A percentile compares a stretch with the other conserved stretches of the same genome.
These are phyloP conservation scores for Diadegma fenestrale DNA, from an alignment of 2,888 invertebrate species.

Conservation along the genomic window DNA sequence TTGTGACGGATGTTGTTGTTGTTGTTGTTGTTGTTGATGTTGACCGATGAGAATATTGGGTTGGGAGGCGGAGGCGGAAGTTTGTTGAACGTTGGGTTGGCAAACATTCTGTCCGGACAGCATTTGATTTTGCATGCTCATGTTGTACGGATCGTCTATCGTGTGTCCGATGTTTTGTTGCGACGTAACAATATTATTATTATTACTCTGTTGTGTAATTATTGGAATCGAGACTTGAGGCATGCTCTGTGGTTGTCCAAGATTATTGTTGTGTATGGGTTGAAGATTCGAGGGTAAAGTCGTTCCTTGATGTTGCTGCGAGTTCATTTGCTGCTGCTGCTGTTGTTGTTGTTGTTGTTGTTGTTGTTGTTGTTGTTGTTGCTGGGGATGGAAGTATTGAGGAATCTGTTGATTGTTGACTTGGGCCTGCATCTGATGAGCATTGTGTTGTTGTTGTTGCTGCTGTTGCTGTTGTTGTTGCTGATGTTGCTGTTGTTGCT, in stretches of 20 bases:
- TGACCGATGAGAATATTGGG: slow-evolving; percentile 79
- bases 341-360: slow-evolving; percentile 81
- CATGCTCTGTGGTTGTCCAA: slow-evolving; percentile 87
- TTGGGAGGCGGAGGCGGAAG: slow-evolving; percentile 77
- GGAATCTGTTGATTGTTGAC: slow-evolving; percentile 80
- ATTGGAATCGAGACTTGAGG: slow-evolving; percentile 87
- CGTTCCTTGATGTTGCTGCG: slow-evolving; percentile 84
- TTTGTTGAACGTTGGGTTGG: slow-evolving; percentile 76
- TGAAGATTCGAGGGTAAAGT: slow-evolving; percentile 88
- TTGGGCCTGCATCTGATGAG: slow-evolving; percentile 85
- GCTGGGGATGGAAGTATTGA: slow-evolving; percentile 76
- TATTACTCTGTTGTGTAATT: slow-evolving; percentile 85
- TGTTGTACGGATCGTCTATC: slow-evolving; percentile 78
- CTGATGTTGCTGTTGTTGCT: slow-evolving; percentile 83
- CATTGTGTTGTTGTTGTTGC: slow-evolving; percentile 84
- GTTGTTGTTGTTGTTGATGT: slow-evolving; percentile 84
- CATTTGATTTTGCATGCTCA: slow-evolving; percentile 78
- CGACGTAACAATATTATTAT: slow-evolving; percentile 78
- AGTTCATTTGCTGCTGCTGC: slow-evolving; percentile 68
- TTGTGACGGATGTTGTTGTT: slow-evolving; percentile 85
- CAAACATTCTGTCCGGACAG: slow-evolving; percentile 79
- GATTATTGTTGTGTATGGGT: slow-evolving; percentile 86
- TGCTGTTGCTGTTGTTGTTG: slow-evolving; percentile 85
- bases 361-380: slow-evolving; percentile 81
- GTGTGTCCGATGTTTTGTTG: slow-evolving; percentile 78